Evolutionary conservation across 2,113 vertebrate species (phyloP).

Genomic region (Mesoclemmys tuberculata): DNA sequence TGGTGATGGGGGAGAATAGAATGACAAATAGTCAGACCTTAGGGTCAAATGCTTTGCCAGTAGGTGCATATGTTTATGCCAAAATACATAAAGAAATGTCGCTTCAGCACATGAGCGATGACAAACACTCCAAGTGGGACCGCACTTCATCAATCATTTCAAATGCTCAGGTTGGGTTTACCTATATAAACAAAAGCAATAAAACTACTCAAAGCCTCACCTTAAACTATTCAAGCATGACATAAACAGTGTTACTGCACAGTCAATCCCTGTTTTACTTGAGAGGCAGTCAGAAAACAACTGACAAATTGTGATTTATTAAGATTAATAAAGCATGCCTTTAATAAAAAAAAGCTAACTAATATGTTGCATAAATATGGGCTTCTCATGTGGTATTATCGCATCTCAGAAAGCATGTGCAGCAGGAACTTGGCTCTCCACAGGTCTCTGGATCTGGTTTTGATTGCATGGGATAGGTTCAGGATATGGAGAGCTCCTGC

Average conservation of each 20-base stretch:
- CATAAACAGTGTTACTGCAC: slow-evolving; percentile 77
- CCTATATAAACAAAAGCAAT: slow-evolving; percentile 87
- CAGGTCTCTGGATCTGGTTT: slow-evolving; percentile 26
- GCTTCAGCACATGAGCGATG: slow-evolving; percentile 88
- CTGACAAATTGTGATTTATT: slow-evolving; percentile 77
- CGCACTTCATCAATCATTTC: slow-evolving; percentile 88
- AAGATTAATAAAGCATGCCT: slow-evolving; percentile 79
- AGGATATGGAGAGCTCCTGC: background rate
- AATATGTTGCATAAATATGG: slow-evolving; percentile 74
- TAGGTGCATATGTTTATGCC: slow-evolving; percentile 90
- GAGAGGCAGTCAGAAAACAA: slow-evolving; percentile 72
- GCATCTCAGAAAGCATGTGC: background rate
- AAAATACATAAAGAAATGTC: slow-evolving; percentile 91
- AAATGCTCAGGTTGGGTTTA: slow-evolving; percentile 84
- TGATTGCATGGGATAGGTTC: background rate
- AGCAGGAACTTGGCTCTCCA: background rate
- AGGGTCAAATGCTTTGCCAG: slow-evolving; percentile 88
- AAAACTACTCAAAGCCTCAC: slow-evolving; percentile 83
- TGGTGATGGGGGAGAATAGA: slow-evolving; percentile 75
- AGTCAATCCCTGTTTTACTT: slow-evolving; percentile 79
- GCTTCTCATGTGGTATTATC: slow-evolving; percentile 32
- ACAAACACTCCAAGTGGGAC: slow-evolving; percentile 85
- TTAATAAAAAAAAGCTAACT: slow-evolving; percentile 73
- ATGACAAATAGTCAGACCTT: slow-evolving; percentile 88
- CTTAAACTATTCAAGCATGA: slow-evolving; percentile 82